These are phyloP conservation scores for Steromphala cineraria DNA, from an alignment of 2,888 invertebrate genomes.

Conservation along the genomic window DNA sequence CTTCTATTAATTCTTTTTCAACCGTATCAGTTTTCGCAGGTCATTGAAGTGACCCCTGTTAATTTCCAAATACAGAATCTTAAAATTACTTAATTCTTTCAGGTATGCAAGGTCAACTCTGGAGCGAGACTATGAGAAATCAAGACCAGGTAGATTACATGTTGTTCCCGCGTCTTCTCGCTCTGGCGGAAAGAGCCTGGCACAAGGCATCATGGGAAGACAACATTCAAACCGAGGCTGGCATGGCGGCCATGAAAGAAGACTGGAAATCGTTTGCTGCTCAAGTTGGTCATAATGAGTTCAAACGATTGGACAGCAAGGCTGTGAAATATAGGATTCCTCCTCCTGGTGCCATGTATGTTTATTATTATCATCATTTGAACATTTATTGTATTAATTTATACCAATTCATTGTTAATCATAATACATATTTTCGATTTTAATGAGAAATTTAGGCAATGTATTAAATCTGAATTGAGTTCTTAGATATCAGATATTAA, in stretches of 20 bases:
- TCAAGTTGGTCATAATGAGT: slow-evolving; percentile 51
- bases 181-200: slow-evolving; percentile 71
- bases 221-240: slow-evolving; percentile 1
- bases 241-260: slow-evolving; percentile 12
- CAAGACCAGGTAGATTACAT: slow-evolving; percentile 51
- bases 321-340: slow-evolving; percentile 56
- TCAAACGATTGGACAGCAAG: slow-evolving; percentile 48
- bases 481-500: too few species aligned
- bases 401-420: too few species aligned
- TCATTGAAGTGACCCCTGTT: too few species aligned
- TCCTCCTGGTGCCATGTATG: slow-evolving; percentile 62
- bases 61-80: too few species aligned
- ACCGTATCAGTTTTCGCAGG: too few species aligned
- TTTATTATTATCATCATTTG: background rate
- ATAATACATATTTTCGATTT: too few species aligned
- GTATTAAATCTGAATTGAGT: too few species aligned
- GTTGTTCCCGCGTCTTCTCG: slow-evolving; percentile 61
- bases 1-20: too few species aligned
- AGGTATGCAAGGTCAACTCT: slow-evolving; percentile 70
- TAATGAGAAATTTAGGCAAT: too few species aligned
- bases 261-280: slow-evolving; percentile 59
- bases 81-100: too few species aligned
- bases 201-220: slow-evolving; percentile 67
- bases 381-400: background rate
- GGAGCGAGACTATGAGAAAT: slow-evolving; percentile 60